Conservation (phyloP, 2,888 invertebrate genomes). For the Bimastos eiseni region DNA sequence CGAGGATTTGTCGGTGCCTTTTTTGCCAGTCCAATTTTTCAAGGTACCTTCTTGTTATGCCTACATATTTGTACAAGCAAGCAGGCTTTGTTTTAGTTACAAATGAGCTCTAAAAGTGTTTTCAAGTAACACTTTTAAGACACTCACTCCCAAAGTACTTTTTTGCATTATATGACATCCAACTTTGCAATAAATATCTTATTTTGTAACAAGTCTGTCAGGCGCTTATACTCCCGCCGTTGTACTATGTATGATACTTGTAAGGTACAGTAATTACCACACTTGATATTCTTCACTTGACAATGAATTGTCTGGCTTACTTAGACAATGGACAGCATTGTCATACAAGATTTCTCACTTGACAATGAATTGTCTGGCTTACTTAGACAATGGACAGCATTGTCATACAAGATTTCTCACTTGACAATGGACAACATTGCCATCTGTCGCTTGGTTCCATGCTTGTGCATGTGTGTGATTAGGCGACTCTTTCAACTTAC, state of each 20-base stretch:
- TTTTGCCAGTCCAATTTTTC: conserved; percentile 42
- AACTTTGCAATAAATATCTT: neutral
- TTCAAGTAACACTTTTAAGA: neutral
- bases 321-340: too few species aligned
- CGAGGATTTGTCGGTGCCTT: conserved; percentile 51
- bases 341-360: too few species aligned
- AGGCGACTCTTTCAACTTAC: too few species aligned
- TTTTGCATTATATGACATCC: neutral
- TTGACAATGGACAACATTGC: too few species aligned
- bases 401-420: too few species aligned
- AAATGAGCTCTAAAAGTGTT: neutral
- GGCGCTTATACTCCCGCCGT: neutral
- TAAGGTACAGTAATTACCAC: neutral
- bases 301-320: too few species aligned
- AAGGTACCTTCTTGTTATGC: conserved; percentile 19
- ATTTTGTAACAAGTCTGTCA: neutral
- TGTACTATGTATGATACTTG: neutral
- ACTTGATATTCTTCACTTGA: too few species aligned
- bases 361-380: too few species aligned
- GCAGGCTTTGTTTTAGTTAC: neutral
- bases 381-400: too few species aligned
- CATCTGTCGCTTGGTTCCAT: too few species aligned
- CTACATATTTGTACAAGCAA: neutral
- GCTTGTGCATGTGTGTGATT: too few species aligned
- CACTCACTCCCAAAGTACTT: neutral